Percentiles rank a stretch among this genome's conserved stretches.
phyloP scores from a whole-genome alignment of 2,888 invertebrate genomes.

The Acleris literana region DNA sequence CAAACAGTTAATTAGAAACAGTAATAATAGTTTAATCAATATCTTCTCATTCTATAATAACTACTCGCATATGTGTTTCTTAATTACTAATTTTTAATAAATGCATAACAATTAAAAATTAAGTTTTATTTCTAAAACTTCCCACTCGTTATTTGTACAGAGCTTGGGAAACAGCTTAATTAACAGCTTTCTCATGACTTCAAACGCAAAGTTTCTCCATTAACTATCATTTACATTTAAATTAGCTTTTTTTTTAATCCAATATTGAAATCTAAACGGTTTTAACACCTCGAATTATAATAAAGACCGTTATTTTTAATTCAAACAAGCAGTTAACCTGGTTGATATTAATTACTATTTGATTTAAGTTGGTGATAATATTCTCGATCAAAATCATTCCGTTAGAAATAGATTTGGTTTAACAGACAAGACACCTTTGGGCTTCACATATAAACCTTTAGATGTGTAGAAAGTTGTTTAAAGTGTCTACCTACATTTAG shows the following conservation, averaged over 20 bases:
- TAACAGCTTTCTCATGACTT: conserved; percentile 50
- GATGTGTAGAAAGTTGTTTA: too few species aligned
- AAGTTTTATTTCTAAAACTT: conserved; percentile 5
- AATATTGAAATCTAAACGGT: conserved; percentile 37
- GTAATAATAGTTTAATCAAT: too few species aligned
- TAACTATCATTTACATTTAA: conserved; percentile 48
- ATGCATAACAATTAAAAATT: conserved; percentile 10
- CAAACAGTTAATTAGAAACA: too few species aligned
- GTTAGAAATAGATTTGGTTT: too few species aligned
- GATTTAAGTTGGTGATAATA: conserved; percentile 5
- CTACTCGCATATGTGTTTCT: too few species aligned
- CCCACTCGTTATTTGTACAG: conserved; percentile 18
- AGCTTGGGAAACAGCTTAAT: conserved; percentile 49
- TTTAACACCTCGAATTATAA: conserved; percentile 33
- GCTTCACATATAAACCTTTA: too few species aligned
- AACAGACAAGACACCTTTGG: too few species aligned
- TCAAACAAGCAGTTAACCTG: conserved; percentile 25
- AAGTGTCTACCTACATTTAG: too few species aligned
- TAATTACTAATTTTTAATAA: neutral
- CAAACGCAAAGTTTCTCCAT: conserved; percentile 47
- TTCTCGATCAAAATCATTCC: conserved; percentile 1
- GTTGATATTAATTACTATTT: conserved; percentile 30
- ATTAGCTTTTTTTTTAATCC: conserved; percentile 39
- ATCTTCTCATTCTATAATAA: too few species aligned
- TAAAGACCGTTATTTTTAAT: conserved; percentile 27